A percentile compares a stretch with the other conserved stretches of the same genome.
phyloP scores from a whole-genome alignment of 2,113 vertebrate species.

The Dicerorhinus sumatrensis region DNA sequence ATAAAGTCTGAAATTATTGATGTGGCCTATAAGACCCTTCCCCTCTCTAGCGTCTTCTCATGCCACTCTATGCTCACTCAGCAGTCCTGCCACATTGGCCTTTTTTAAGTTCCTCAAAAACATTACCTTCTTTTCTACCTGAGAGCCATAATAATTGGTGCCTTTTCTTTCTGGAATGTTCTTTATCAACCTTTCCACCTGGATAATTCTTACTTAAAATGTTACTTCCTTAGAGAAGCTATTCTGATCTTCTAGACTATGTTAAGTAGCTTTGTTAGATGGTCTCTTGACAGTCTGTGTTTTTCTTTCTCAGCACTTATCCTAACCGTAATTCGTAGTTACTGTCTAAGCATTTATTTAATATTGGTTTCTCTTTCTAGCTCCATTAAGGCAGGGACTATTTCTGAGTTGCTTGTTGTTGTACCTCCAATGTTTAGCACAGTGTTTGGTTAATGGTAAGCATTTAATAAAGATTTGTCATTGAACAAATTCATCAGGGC shows the following conservation, averaged over 20 bases:
- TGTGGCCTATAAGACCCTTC: neutral
- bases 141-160: neutral
- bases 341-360: neutral
- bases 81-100: neutral
- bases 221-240: conserved; percentile 2
- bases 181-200: neutral
- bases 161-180: conserved; percentile 28
- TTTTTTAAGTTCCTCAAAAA: neutral
- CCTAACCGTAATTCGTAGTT: conserved; percentile 4
- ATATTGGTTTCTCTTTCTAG: neutral
- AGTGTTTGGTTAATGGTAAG: conserved; percentile 30
- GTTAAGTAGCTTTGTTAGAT: neutral
- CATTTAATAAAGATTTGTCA: neutral
- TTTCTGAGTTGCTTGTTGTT: conserved; percentile 3
- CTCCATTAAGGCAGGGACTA: neutral
- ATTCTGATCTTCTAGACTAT: neutral
- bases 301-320: conserved; percentile 41
- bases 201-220: conserved; percentile 13
- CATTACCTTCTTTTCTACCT: neutral
- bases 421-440: neutral
- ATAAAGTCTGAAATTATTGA: neutral
- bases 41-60: neutral
- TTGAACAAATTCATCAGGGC: conserved; percentile 2
- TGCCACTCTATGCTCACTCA: neutral
- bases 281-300: conserved; percentile 12